Percentiles rank a stretch among this genome's conserved stretches.
phyloP scores from a whole-genome alignment of 2,113 vertebrate genomes.

The Scomber colias region DNA sequence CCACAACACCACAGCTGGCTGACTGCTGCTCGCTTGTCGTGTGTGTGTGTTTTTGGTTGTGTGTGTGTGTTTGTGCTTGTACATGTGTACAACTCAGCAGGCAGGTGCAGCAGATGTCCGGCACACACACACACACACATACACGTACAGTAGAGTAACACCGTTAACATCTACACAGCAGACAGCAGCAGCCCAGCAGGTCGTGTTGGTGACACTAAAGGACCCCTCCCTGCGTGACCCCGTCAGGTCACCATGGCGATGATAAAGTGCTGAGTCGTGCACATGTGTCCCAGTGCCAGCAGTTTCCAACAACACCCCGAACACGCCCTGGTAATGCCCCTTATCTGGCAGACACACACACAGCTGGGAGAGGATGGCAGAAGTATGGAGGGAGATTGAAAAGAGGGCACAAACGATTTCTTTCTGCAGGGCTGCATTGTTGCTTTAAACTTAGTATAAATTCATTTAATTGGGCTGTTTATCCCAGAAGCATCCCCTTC shows the following conservation, averaged over 20 bases:
- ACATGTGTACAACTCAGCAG: slow-evolving; percentile 66
- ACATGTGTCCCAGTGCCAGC: slow-evolving; percentile 75
- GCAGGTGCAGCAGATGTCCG: slow-evolving; percentile 73
- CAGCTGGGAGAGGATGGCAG: slow-evolving; percentile 74
- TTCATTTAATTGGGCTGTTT: slow-evolving; percentile 39
- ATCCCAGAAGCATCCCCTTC: slow-evolving; percentile 2
- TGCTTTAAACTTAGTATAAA: slow-evolving; percentile 43
- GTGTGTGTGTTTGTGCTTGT: not conserved
- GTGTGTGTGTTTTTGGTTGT: slow-evolving; percentile 13
- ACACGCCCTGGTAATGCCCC: slow-evolving; percentile 75
- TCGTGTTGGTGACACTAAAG: slow-evolving; percentile 57
- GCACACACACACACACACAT: slow-evolving; percentile 28
- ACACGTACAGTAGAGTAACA: slow-evolving; percentile 1
- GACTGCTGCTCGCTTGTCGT: slow-evolving; percentile 41
- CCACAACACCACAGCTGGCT: slow-evolving; percentile 68
- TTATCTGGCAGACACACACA: slow-evolving; percentile 77
- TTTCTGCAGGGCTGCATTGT: slow-evolving; percentile 37
- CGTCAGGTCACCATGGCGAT: slow-evolving; percentile 60
- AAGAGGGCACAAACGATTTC: slow-evolving; percentile 21
- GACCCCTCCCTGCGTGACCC: slow-evolving; percentile 68
- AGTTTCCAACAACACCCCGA: slow-evolving; percentile 73
- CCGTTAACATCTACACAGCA: slow-evolving; percentile 45
- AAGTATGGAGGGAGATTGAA: slow-evolving; percentile 3
- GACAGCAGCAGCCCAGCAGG: slow-evolving; percentile 45
- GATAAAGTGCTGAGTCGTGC: slow-evolving; percentile 78